These are phyloP conservation scores for Drosophila gaucha DNA, from an alignment of 2,888 invertebrate species.

Conservation along the genomic window DNA sequence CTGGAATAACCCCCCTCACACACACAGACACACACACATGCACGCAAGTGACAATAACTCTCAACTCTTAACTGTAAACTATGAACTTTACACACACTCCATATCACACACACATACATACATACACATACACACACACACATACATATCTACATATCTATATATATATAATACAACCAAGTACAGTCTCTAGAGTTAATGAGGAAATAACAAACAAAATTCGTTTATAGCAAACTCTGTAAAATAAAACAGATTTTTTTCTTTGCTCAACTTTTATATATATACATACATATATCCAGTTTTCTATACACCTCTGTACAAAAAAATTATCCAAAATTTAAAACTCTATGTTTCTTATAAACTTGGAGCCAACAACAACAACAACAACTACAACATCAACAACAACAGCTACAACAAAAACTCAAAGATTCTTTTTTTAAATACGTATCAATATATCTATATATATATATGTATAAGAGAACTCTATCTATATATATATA, in stretches of 20 bases:
- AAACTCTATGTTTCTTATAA: slow-evolving; percentile 15
- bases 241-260: slow-evolving; percentile 51
- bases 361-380: slow-evolving; percentile 8
- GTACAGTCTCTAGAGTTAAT: slow-evolving; percentile 51
- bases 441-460: background rate
- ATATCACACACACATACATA: slow-evolving; percentile 19
- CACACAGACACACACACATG: slow-evolving; percentile 8
- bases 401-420: background rate
- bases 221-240: too few relatives aligned
- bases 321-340: slow-evolving; percentile 15
- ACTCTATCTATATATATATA: background rate
- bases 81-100: slow-evolving; percentile 38
- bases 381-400: slow-evolving; percentile 3
- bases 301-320: slow-evolving; percentile 39
- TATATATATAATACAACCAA: slow-evolving; percentile 12
- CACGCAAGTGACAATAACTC: too few relatives aligned
- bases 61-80: slow-evolving; percentile 49
- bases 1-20: background rate
- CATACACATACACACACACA: slow-evolving; percentile 8
- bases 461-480: background rate
- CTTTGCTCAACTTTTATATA: slow-evolving; percentile 38
- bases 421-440: background rate
- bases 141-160: slow-evolving; percentile 19
- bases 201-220: slow-evolving; percentile 20
- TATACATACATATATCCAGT: slow-evolving; percentile 15